Conservation (phyloP, 1,140 invertebrate species). For the Agraylea sexmaculata region DNA sequence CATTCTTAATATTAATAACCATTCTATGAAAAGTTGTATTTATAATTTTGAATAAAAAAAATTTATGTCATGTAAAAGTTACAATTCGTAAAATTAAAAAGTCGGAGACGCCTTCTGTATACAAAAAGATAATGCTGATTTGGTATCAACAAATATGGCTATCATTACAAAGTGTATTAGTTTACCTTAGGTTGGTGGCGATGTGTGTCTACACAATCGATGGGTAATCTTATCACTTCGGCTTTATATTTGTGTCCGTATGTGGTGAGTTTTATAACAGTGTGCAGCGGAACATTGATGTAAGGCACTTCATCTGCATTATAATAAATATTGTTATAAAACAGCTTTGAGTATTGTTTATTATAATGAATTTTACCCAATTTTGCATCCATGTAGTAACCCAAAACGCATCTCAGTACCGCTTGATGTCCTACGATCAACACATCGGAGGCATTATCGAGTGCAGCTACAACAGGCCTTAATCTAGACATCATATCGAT, state of each 20-base stretch:
- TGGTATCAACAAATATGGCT: not conserved
- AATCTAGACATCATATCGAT: conserved; percentile 77
- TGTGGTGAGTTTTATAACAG: conserved; percentile 74
- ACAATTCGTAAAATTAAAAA: not conserved
- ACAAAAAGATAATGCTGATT: not conserved
- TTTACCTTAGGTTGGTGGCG: conserved; percentile 51
- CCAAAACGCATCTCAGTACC: conserved; percentile 79
- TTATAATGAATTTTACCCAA: conserved; percentile 40
- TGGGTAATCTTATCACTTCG: conserved; percentile 66
- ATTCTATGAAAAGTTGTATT: not conserved
- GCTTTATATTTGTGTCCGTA: conserved; percentile 73
- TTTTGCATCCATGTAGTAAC: conserved; percentile 78
- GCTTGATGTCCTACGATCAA: conserved; percentile 86
- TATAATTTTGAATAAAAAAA: not conserved
- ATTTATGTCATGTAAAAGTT: not conserved
- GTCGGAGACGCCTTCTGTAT: not conserved
- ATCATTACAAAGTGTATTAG: not conserved
- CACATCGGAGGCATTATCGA: conserved; percentile 76
- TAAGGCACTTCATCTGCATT: conserved; percentile 74
- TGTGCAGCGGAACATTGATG: conserved; percentile 83
- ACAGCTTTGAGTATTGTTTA: too few species aligned
- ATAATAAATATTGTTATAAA: conserved; percentile 9
- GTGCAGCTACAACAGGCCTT: conserved; percentile 64
- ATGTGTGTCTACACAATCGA: conserved; percentile 79
- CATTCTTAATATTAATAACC: too few species aligned